Base-by-base conservation (phyloP, 1,140 invertebrate species). In the Tribolium castaneum region DNA sequence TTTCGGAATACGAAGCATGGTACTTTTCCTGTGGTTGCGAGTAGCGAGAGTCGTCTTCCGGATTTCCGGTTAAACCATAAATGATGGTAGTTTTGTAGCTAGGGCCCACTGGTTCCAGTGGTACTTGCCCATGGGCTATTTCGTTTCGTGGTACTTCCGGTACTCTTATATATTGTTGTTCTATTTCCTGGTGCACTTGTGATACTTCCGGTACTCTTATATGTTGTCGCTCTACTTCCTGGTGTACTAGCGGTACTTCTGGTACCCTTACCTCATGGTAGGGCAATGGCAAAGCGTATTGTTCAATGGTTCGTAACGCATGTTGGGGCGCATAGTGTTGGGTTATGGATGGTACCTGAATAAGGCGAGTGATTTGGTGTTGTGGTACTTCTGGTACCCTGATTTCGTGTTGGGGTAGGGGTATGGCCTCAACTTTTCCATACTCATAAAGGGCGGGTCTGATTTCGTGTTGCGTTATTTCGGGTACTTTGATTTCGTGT, bases 1-100 rank as follows among this genome's bases (percentile, higher is more conserved):
- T 66, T 35, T 66, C 25, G 5, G 59, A 66, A 14, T 66, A 66
- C 6, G 10, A 16, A n/a, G 14, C 59, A 3, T 35, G 59, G n/a
- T 66, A 66, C n/a, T 52, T 52, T 7, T 22, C 16, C 9, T 72
- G 66, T 10, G 70, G 50, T 14, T 34, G 77, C 2, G 71, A 78
- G 19, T 80, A 80, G 14, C 30, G 51, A 16, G 77, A 72, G 72
- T 80, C 79, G 49, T 80, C 79, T 51, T 80, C 77, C 3, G 50
- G 39, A 52, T 80, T 80, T 50, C 77, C 77, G n/a, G 77, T 79
- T 34, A 52, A 39, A 13, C 77, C 80, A 35, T 76, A 80, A 51
- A 30, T 45, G 0, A 66, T 66, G 0, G 25, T 66, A 13, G 59
- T 66, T n/a, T 12, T 16, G 19, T 66, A 66, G 16, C 25, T 66